Evolutionary conservation across 2,797 vertebrate species (phyloP), one percentile per base, ranked within the genome.

Genomic region (Leptodactylus fallax): DNA sequence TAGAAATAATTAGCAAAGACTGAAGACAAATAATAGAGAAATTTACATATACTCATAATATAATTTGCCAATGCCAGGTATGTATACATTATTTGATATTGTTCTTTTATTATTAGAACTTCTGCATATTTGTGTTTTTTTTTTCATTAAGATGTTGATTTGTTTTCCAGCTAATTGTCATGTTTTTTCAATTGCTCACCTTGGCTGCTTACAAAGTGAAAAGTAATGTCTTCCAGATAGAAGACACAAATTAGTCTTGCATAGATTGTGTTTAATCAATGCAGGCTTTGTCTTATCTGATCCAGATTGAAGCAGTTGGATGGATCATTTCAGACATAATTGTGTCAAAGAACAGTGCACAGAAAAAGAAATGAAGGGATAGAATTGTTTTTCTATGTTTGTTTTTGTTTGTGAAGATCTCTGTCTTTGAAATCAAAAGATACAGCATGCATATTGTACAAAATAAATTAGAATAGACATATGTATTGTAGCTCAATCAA

Each of bases 221-320:
- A 86, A 82, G 79, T 89, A 89, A 82, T 86, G 88, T 89, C 84
- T 89, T 86, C 85, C 79, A 60, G 84, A 89, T 86, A 92, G 87
- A 91, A 91, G 91, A 88, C 90, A 90, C 91, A 92, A 93, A 94
- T 92, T 91, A 93, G 88, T 90, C 78, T 90, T 92, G 88, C 92
- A 90, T 90, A 91, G 90, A 90, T 90, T 89, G 87, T 90, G 65
- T 85, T 92, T 90, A 85, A 91, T 93, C 92, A 93, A 87, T 92
- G 93, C 85, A 67, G 89, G 72, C 88, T 92, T 92, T 94, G 92
- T 93, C 90, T 86, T 93, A 87, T 86, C 90, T 88, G 90, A 93
- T 91, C 91, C 91, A 90, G 87, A 91, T 91, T 93, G 90, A 92
- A 92, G 90, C 91, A 87, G 90, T 92, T 86, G 88, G 90, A 92